Percentiles rank a stretch among this genome's conserved stretches.
phyloP scores from a whole-genome alignment of 2,113 vertebrate genomes.

The Calypte anna region DNA sequence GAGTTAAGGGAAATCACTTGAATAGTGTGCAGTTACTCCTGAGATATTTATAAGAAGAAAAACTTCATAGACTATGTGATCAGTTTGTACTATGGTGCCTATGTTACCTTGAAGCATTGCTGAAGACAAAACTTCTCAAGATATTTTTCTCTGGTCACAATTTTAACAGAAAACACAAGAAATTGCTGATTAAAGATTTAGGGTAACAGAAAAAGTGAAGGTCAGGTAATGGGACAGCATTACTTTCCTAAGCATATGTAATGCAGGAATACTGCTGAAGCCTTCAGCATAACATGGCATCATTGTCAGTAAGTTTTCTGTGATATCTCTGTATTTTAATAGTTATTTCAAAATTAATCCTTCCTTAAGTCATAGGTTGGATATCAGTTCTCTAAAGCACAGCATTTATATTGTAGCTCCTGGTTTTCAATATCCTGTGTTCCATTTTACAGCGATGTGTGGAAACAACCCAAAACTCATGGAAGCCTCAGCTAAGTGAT shows the following conservation, averaged over 20 bases:
- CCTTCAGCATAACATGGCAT: neutral
- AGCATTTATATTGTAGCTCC: neutral
- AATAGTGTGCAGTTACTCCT: neutral
- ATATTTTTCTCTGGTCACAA: neutral
- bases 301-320: neutral
- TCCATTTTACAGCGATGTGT: neutral
- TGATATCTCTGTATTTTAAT: neutral
- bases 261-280: neutral
- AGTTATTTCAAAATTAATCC: neutral
- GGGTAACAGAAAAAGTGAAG: neutral
- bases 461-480: neutral
- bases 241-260: neutral
- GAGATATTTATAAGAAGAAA: neutral
- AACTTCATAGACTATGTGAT: neutral
- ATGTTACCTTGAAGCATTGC: neutral
- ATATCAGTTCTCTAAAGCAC: neutral
- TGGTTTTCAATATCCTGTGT: neutral
- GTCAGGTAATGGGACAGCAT: neutral
- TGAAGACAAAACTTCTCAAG: neutral
- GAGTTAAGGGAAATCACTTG: slow-evolving; percentile 16
- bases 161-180: neutral
- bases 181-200: neutral
- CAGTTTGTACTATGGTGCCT: neutral
- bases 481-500: neutral
- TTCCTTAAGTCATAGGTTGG: neutral